Conservation (phyloP, 2,797 vertebrate genomes). For the Sparus aurata region DNA sequence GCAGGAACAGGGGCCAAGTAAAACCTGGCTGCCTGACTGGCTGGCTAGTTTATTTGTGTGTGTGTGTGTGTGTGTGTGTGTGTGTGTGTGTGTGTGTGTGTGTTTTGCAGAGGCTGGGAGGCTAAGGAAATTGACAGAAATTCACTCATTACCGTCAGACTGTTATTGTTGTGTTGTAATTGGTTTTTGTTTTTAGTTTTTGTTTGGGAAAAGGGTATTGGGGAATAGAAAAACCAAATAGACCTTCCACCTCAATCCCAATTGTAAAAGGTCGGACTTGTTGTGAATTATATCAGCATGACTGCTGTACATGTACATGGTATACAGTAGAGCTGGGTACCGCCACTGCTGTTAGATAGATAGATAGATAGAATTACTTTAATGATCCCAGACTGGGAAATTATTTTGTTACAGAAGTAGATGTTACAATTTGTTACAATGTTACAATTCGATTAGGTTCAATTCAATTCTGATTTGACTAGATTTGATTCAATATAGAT, state of each 20-base stretch:
- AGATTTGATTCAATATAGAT: no score
- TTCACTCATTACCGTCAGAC: conserved; percentile 63
- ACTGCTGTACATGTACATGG: background rate
- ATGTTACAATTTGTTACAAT: no score
- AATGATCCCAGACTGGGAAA: no score
- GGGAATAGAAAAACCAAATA: conserved; percentile 26
- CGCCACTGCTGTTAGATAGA: no score
- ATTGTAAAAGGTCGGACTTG: conserved; percentile 18
- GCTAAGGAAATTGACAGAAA: conserved; percentile 66
- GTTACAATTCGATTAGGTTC: no score
- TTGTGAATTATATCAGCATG: conserved; percentile 23
- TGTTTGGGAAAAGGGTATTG: conserved; percentile 29
- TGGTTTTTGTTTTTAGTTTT: conserved; percentile 24
- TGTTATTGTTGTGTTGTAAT: conserved; percentile 62
- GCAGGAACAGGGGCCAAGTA: conserved; percentile 63
- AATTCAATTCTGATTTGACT: no score
- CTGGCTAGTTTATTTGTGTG: conserved; percentile 57
- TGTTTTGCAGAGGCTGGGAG: background rate
- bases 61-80: background rate
- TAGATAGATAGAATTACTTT: no score
- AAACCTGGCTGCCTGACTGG: conserved; percentile 68
- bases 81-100: conserved; percentile 2
- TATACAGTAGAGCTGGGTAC: background rate
- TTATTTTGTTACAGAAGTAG: no score
- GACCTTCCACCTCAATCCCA: background rate